Evolutionary conservation across 2,888 invertebrate species (phyloP), one percentile per base, ranked within the genome.

Genomic region (Panorpa germanica): DNA sequence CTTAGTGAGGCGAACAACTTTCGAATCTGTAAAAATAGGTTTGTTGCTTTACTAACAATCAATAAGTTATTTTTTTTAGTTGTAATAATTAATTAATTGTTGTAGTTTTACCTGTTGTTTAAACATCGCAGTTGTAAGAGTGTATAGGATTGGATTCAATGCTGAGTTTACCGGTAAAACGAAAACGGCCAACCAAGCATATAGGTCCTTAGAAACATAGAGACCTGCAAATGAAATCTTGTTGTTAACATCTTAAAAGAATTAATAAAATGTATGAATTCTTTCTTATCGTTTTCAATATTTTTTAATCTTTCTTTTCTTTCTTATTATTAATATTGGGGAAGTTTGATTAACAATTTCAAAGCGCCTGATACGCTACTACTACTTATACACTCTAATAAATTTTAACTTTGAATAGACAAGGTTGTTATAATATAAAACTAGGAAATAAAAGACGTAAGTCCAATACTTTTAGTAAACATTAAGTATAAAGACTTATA

Each of bases 121-220:
- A 41, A 67, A 67, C 3, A 64, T 49, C 10, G 63, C 62, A 3
- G 67, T 68, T 3, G 67, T 66, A 25, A 68, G 41, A 0, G 68
- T 67, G 43, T 68, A 68, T 21, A 68, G 49, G n/a, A 68, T 53
- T 2, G 68, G 68, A 48, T 68, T 68, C 5, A 68, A 45, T 0
- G 67, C 66, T 2, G 65, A 66, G 44, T 68, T 68, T 3, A 69
- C 65, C 0, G 68, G 68, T 18, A 69, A 46, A 5, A 67, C 59
- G 37, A 67, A 57, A 13, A 69, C 62, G 1, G 66, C 67, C 35
- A 69, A 42, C 64, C 65, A 67, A 5, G 65, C 68, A 40, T 69
- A 68, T 5, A 68, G 41, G 29, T 57, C 53, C 25, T 60, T 52
- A 5, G 60, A 61, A 28, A 67, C 61, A 11, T 52, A 45, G 18